Percentiles rank a stretch among this genome's conserved stretches.
Evolutionary conservation across 2,888 invertebrate species (phyloP).

Genomic region (Sinelater perroti): DNA sequence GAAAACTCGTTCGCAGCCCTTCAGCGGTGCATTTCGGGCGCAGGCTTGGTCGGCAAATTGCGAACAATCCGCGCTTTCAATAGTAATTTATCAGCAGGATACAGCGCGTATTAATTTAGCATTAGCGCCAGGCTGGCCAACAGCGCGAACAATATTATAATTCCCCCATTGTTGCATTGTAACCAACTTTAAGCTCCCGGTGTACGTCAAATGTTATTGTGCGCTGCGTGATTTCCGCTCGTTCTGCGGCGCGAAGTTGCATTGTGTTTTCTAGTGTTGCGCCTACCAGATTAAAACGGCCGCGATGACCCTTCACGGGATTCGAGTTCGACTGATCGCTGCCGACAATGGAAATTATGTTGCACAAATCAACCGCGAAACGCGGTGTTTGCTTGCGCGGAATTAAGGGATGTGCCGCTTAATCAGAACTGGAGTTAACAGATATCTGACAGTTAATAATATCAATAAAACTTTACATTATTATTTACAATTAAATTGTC

Average conservation of each 20-base stretch:
- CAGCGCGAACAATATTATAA: constrained; percentile 43
- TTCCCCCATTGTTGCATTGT: constrained; percentile 42
- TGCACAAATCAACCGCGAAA: too few relatives aligned
- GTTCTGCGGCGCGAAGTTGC: constrained; percentile 16
- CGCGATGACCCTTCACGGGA: too few relatives aligned
- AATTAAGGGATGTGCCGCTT: too few relatives aligned
- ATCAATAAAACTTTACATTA: too few relatives aligned
- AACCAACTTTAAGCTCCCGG: constrained; percentile 39
- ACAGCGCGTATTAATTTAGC: constrained; percentile 41
- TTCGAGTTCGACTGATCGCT: too few relatives aligned
- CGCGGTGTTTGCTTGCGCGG: too few relatives aligned
- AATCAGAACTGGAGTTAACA: too few relatives aligned
- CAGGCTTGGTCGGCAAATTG: constrained; percentile 39
- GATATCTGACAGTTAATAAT: too few relatives aligned
- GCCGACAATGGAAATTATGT: too few relatives aligned
- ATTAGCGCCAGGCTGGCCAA: constrained; percentile 39
- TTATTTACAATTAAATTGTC: too few relatives aligned
- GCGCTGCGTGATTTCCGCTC: constrained; percentile 20
- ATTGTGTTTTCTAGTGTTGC: constrained; percentile 10
- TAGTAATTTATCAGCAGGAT: constrained; percentile 46
- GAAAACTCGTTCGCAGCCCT: too few relatives aligned
- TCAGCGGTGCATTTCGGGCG: constrained; percentile 19
- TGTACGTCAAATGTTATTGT: constrained; percentile 35
- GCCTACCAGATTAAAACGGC: background rate
- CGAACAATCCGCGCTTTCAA: constrained; percentile 46